Evolutionary conservation across 2,888 invertebrate genomes (phyloP), one percentile per base, ranked within the genome.

Genomic region (Drosophila ezoana): DNA sequence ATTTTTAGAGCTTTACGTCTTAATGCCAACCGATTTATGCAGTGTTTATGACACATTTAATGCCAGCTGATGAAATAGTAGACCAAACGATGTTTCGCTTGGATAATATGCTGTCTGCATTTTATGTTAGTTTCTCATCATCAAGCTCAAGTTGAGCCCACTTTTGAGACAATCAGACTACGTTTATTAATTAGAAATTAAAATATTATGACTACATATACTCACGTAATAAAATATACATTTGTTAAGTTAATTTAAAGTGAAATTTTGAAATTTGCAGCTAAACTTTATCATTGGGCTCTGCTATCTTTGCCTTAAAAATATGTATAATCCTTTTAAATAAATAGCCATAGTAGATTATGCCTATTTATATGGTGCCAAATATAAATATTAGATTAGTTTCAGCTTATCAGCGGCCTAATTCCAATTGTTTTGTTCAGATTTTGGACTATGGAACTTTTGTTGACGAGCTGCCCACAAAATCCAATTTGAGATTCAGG

Each of bases 41-140:
- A 43, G 68, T 78, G 84, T 66, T 86, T 87, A 81, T 74, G 81
- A 74, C 74, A 62, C 33, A 57, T 61, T 58, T 44, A 70, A 56
- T 61, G 32, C 53, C 60, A 53, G 56, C 53, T 65, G 61, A 67
- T 75, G 63, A 32, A 40, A 28, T 51, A 43, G 56, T 32, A n/a
- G 37, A 11, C 5, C 20, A 23, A 51, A 11, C 28, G 49, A 43
- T 14, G 35, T 14, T 43, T 32, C 35, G 48, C 62, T 23, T 13
- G 6, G 8, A 37, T 40, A 14, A 6, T 3, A 16, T 16, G 9
- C 35, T 18, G 23, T 14, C 23, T 28, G n/a, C 18, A 18, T 48
- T 37, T 44, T 14, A 11, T 20, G 23, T 10, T 4, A 4, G n/a
- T 14, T 33, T 11, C 0, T 38, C 3, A 44, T 44, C n/a, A 28